Base-by-base conservation (phyloP, 2,888 invertebrate genomes). In the Rhaphigaster nebulosa region DNA sequence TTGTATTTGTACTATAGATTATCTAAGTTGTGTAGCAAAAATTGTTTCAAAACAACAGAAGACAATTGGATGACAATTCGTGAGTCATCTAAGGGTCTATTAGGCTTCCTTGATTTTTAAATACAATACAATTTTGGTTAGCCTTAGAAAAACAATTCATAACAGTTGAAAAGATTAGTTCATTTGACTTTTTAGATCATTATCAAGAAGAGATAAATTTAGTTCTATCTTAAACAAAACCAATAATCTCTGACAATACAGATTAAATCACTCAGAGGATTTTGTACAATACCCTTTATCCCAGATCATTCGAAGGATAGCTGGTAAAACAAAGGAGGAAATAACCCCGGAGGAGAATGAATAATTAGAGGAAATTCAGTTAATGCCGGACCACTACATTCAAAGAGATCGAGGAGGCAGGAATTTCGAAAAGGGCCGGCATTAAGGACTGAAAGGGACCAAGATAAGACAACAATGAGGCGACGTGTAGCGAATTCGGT, bases 391-490 rank as follows among this genome's bases (percentile, higher is more conserved):
- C 15, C 50, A 84, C 45, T 50, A 50, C n/a, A 84, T 84, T 84
- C 45, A 84, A 84, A 84, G 84, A 8, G 80, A 80, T 41, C 80
- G 41, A 80, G 41, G 38, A 41, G 45, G 18, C 45, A 26, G 18
- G 84, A n/a, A 45, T 84, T 84, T 45, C 26, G 84, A 50, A 50
- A 84, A 84, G 84, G 84, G 45, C 45, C 1, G 84, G 84, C 84
- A 84, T 84, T 84, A 84, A 45, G 84, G 84, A 13, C 45, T 84
- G 84, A 84, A 84, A 84, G 84, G 45, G 84, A n/a, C 45, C 13
- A 26, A 84, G 84, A 84, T 84, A 84, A 84, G 84, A 84, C 84
- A 84, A 84, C 84, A 84, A 84, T 84, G 84, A 84, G 80, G 45
- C 45, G 84, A 84, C 45, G 41, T 50, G 84, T 84, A 45, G 45